Percentiles rank a stretch among this genome's conserved stretches.
Evolutionary conservation across 2,888 invertebrate species (phyloP).

Genomic region (Hipparchia sbordonii): DNA sequence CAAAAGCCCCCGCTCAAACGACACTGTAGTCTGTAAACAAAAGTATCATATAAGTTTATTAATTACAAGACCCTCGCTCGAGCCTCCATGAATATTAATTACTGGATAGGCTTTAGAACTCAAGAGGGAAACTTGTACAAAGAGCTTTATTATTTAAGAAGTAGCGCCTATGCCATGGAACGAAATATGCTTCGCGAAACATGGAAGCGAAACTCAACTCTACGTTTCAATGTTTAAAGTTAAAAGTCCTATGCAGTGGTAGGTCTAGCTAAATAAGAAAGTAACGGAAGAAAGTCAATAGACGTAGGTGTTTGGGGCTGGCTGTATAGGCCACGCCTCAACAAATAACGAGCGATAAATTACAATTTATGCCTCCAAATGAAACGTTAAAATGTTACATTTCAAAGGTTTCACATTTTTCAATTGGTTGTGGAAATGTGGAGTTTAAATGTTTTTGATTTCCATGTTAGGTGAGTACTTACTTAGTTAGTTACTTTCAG

Average conservation of each 20-base stretch:
- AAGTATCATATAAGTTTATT: conserved; percentile 84
- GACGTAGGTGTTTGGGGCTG: conserved; percentile 77
- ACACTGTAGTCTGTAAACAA: conserved; percentile 74
- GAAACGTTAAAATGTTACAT: conserved; percentile 34
- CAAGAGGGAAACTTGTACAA: conserved; percentile 83
- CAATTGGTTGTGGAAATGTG: conserved; percentile 3
- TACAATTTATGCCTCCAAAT: conserved; percentile 41
- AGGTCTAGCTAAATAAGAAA: conserved; percentile 80
- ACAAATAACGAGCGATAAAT: conserved; percentile 55
- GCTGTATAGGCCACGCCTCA: conserved; percentile 65
- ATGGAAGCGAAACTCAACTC: conserved; percentile 46
- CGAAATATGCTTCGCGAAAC: conserved; percentile 63
- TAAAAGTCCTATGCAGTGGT: conserved; percentile 48
- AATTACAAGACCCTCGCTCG: conserved; percentile 80
- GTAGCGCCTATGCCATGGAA: conserved; percentile 73
- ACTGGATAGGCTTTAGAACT: conserved; percentile 82
- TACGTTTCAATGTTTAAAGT: conserved; percentile 48
- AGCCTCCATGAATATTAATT: conserved; percentile 83
- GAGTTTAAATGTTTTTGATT: neutral
- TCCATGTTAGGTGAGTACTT: too few relatives aligned
- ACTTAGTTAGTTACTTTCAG: too few relatives aligned
- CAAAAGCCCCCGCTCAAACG: conserved; percentile 62
- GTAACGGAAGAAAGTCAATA: conserved; percentile 82
- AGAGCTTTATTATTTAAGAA: conserved; percentile 83
- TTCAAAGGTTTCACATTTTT: conserved; percentile 22